Percentiles rank a stretch among this genome's conserved stretches.
These are phyloP conservation scores for Chloropsis hardwickii DNA, from an alignment of 2,113 vertebrate genomes.

Conservation along the genomic window DNA sequence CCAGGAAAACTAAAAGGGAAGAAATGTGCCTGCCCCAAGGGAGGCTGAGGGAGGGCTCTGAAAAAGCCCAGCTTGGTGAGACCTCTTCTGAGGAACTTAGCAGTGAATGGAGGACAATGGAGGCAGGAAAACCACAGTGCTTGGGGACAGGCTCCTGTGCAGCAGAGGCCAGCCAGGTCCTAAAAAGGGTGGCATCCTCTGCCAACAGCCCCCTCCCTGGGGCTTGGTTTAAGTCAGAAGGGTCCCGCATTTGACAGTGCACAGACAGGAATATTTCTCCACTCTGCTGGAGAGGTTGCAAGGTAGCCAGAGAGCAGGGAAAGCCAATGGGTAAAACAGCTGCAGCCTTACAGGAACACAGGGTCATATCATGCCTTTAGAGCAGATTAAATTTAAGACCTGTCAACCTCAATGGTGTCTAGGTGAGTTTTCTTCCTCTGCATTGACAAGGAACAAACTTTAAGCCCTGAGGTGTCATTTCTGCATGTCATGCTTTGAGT, in stretches of 20 bases:
- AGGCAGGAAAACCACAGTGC: neutral
- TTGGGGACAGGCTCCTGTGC: neutral
- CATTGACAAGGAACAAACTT: constrained; percentile 33
- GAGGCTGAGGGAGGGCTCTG: neutral
- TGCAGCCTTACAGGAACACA: neutral
- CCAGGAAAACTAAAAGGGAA: neutral
- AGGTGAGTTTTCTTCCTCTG: constrained; percentile 33
- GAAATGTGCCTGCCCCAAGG: neutral
- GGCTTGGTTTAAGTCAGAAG: accelerated
- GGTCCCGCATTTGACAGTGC: neutral
- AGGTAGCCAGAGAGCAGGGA: neutral
- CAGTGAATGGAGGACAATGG: accelerated
- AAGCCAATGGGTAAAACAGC: constrained; percentile 22
- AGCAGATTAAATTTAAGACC: constrained; percentile 23
- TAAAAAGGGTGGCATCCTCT: neutral
- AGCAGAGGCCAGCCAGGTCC: neutral
- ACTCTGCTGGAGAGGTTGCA: neutral
- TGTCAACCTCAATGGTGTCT: neutral
- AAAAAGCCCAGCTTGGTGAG: neutral
- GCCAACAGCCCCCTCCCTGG: neutral
- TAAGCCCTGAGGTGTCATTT: constrained; percentile 44
- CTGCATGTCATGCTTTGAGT: neutral
- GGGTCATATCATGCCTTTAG: neutral
- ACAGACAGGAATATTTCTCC: neutral
- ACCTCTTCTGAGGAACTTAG: neutral